Conservation (phyloP, 2,888 invertebrate genomes). For the Pammene aurita region DNA sequence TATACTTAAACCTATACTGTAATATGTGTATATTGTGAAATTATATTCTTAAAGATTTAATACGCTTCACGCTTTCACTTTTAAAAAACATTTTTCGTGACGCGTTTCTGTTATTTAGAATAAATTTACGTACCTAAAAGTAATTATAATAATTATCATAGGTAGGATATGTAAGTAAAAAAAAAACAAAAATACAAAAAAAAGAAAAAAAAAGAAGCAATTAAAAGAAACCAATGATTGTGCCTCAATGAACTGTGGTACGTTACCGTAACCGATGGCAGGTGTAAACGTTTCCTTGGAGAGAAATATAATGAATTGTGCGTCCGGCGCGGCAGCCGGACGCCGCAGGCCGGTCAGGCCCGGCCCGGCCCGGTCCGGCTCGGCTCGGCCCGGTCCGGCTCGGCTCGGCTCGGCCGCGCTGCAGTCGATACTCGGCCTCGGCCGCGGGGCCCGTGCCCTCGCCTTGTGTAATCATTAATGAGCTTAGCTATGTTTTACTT, state of each 20-base stretch:
- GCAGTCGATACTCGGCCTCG: conserved; percentile 68
- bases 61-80: conserved; percentile 83
- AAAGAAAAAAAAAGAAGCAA: conserved; percentile 73
- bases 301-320: conserved; percentile 71
- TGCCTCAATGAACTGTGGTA: conserved; percentile 84
- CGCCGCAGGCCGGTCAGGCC: conserved; percentile 9
- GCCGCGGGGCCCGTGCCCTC: conserved; percentile 68
- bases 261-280: conserved; percentile 82
- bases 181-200: conserved; percentile 56
- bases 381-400: conserved; percentile 60
- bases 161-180: conserved; percentile 59
- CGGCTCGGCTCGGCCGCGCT: conserved; percentile 47
- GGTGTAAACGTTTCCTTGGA: conserved; percentile 76
- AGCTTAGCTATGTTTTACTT: conserved; percentile 83
- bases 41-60: conserved; percentile 80
- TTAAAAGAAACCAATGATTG: conserved; percentile 83
- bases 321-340: conserved; percentile 53
- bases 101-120: conserved; percentile 83
- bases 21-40: conserved; percentile 82
- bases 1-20: conserved; percentile 79
- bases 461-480: conserved; percentile 82
- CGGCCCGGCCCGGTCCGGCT: not conserved
- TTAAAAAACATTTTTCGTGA: conserved; percentile 77
- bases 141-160: conserved; percentile 82
- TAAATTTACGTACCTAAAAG: conserved; percentile 83